Percentiles rank a stretch among this genome's conserved stretches.
Conservation (phyloP, 2,797 vertebrate genomes). For the Pelobates cultripes region DNA sequence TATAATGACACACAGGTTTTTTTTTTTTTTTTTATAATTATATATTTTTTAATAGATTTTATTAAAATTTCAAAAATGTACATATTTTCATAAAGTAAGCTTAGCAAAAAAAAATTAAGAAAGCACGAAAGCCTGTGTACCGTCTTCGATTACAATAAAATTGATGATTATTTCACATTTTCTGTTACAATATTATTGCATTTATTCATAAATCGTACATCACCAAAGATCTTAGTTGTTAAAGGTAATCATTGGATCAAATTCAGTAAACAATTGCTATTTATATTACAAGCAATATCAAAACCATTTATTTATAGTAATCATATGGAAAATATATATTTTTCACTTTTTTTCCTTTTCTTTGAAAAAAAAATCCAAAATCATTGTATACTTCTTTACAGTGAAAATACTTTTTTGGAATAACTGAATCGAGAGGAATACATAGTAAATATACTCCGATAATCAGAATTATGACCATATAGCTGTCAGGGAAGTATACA, state of each 20-base stretch:
- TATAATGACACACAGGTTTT: no score
- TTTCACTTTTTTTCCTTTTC: not conserved
- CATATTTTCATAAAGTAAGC: not conserved
- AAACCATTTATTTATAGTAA: constrained; percentile 26
- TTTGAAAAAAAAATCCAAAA: not conserved
- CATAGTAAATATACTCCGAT: no score
- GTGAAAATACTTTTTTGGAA: no score
- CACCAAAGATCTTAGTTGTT: not conserved
- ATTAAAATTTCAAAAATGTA: constrained; percentile 13
- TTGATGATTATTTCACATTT: not conserved
- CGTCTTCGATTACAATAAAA: not conserved
- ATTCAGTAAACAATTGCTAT: not conserved
- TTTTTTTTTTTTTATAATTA: no score
- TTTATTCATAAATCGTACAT: not conserved
- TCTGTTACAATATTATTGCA: constrained; percentile 9
- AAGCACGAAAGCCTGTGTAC: not conserved
- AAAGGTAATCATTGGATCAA: not conserved
- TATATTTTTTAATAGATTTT: constrained; percentile 29
- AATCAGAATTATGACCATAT: no score
- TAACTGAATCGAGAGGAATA: no score
- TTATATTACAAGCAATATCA: constrained; percentile 10
- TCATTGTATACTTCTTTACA: no score
- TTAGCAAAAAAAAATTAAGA: constrained; percentile 6
- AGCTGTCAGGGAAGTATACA: no score
- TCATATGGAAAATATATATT: not conserved